Percentiles rank a stretch among this genome's conserved stretches.
These are phyloP conservation scores for Chloropsis hardwickii DNA, from an alignment of 2,113 vertebrate genomes.

Conservation along the genomic window DNA sequence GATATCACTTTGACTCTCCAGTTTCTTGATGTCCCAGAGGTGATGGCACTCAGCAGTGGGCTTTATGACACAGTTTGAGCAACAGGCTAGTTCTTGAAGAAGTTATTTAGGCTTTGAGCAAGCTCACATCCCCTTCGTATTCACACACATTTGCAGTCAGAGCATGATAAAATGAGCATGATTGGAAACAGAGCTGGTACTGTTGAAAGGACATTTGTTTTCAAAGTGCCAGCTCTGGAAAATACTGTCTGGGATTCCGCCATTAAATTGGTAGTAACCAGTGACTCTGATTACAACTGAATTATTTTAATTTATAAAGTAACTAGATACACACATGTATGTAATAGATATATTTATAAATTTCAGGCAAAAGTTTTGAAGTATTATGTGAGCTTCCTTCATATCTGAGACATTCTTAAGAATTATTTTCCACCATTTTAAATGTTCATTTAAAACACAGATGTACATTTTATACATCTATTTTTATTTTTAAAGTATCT, in stretches of 20 bases:
- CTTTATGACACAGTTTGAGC: neutral
- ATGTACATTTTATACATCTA: neutral
- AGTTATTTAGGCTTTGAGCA: neutral
- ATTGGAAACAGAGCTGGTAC: neutral
- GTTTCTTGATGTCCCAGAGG: neutral
- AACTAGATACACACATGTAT: neutral
- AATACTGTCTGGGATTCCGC: neutral
- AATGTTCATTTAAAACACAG: neutral
- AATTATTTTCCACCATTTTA: neutral
- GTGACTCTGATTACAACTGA: neutral
- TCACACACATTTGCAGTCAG: neutral
- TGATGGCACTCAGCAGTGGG: neutral
- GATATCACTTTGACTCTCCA: neutral
- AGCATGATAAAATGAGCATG: neutral
- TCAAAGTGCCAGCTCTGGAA: neutral
- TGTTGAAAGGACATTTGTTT: neutral
- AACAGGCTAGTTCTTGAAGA: neutral
- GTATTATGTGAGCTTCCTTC: neutral
- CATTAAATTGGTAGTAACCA: neutral
- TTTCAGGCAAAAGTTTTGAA: neutral
- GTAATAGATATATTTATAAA: neutral
- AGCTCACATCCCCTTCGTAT: neutral
- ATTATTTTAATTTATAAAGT: neutral
- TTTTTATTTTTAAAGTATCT: conserved; percentile 29
- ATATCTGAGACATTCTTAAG: neutral